Base-by-base conservation (phyloP, 2,797 vertebrate genomes). In the Lutjanus campechanus region DNA sequence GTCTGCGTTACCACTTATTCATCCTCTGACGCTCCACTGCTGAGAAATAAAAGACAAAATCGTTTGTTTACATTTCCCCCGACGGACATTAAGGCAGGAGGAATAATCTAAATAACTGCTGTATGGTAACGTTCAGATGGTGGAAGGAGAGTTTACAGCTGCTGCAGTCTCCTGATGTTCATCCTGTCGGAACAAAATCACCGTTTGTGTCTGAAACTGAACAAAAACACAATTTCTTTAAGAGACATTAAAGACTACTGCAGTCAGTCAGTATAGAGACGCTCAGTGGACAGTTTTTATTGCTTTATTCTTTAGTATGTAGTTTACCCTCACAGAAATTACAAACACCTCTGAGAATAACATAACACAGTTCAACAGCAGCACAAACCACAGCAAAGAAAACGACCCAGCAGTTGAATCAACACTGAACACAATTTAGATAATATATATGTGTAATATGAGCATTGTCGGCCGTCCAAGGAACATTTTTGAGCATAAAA, bases 1-100 rank as follows among this genome's bases (percentile, higher is more conserved):
- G 43, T 19, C 74, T 40, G 78, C 77, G 76, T 73, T 44, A 13
- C 2, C 72, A 19, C 41, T 79, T 61, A 72, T 59, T 81, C 60
- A 3, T 73, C 65, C 66, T 77, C 67, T 22, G 69, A 73, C 50
- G 8, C 74, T 58, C n/a, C 13, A 4, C 5, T 1, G 8, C 53
- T 0, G 15, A 58, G 53, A 20, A 25, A 49, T 19, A 44, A 16
- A 36, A 47, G 61, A 36, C 41, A n/a, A 11, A 40, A 65, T 41
- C 0, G 17, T 62, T 41, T 62, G 69, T 67, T 84, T 43, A 61
- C 71, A 15, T 50, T 51, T 72, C 79, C 81, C 67, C 36, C 29
- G 61, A n/a, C 53, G 10, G 10, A 7, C 75, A 11, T 63, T 75
- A 87, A 22, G 51, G 0, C 60, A 2, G 54, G 40, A 49, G 59